Evolutionary conservation across 2,888 invertebrate genomes (phyloP).

Genomic region (Nyleta sp.): DNA sequence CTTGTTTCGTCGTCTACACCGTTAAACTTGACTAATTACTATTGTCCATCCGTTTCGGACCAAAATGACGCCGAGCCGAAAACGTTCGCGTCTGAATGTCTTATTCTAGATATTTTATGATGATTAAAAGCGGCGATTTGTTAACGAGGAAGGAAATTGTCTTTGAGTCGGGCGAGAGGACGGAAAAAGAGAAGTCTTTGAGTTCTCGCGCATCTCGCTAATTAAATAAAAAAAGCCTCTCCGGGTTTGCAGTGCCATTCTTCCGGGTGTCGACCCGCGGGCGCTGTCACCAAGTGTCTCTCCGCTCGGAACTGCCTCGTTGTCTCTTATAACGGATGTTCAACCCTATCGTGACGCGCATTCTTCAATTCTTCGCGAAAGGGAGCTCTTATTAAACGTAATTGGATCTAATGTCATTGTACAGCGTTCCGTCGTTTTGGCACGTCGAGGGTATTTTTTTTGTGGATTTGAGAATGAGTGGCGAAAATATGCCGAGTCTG

Average conservation of each 20-base stretch:
- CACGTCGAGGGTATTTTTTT: neutral
- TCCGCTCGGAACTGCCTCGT: constrained; percentile 42
- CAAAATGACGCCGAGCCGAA: too few relatives aligned
- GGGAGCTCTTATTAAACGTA: constrained; percentile 44
- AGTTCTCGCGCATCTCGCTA: constrained; percentile 77
- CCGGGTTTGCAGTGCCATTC: constrained; percentile 69
- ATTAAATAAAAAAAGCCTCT: constrained; percentile 78
- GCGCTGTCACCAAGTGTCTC: constrained; percentile 71
- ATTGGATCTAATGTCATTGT: constrained; percentile 38
- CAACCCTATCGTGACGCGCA: constrained; percentile 36
- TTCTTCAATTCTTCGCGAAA: constrained; percentile 46
- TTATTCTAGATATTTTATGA: constrained; percentile 18
- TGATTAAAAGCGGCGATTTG: constrained; percentile 41
- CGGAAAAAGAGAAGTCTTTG: constrained; percentile 71
- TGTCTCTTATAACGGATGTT: constrained; percentile 64
- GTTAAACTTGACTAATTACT: too few relatives aligned
- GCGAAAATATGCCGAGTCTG: too few relatives aligned
- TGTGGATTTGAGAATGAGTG: neutral
- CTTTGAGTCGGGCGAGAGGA: constrained; percentile 38
- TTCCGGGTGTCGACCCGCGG: constrained; percentile 76
- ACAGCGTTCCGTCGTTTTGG: constrained; percentile 15
- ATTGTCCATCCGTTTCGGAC: too few relatives aligned
- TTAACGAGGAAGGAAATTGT: constrained; percentile 43
- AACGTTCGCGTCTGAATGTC: too few relatives aligned
- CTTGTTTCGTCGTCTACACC: too few relatives aligned